phyloP scores from a whole-genome alignment of 2,113 vertebrate species.

The Bos taurus region DNA sequence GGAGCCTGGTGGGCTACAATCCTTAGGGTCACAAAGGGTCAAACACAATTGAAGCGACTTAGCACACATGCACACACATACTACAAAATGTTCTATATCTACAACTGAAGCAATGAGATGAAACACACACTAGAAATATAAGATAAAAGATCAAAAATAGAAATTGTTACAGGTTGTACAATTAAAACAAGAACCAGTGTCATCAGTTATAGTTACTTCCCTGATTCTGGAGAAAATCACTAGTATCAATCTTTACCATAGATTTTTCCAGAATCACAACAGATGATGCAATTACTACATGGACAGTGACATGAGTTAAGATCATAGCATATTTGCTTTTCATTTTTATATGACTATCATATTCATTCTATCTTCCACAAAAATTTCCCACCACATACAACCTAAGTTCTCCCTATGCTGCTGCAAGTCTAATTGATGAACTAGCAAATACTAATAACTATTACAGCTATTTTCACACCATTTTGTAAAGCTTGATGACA shows the following conservation, averaged over 20 bases:
- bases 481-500: not conserved
- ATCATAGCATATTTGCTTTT: not conserved
- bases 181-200: not conserved
- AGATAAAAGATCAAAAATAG: slow-evolving; percentile 32
- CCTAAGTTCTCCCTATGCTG: not conserved
- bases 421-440: not conserved
- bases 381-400: not conserved
- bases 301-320: not conserved
- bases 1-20: not conserved
- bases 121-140: slow-evolving; percentile 29
- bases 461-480: not conserved
- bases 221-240: not conserved
- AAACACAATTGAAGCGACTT: not conserved
- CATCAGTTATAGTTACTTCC: not conserved
- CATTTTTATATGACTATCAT: not conserved
- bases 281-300: not conserved
- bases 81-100: slow-evolving; percentile 15
- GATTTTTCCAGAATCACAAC: not conserved
- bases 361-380: not conserved
- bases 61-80: not conserved
- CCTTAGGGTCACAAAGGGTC: not conserved
- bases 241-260: not conserved
- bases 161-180: slow-evolving; percentile 10
- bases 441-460: not conserved
- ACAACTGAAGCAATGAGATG: slow-evolving; percentile 56